Base-by-base conservation (phyloP, 2,888 invertebrate species). In the Napeogenes inachia region DNA sequence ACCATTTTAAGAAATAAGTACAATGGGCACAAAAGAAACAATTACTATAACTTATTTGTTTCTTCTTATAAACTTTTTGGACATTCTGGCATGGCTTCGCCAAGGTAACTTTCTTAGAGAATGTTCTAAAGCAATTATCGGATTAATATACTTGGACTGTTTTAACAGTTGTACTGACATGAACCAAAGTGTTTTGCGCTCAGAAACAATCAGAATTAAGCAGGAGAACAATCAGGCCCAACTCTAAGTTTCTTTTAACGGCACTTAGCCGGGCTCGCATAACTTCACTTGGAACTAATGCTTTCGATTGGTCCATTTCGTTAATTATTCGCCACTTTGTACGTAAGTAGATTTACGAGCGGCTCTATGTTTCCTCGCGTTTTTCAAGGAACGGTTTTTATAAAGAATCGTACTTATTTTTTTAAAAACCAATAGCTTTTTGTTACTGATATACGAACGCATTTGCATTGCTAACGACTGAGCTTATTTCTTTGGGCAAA, bases 251-350 rank as follows among this genome's bases (percentile, higher is more conserved):
- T 87, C 89, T 88, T 89, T 89, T 88, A 89, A 87, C 89, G 87
- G 87, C 85, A 84, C 87, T 89, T 89, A 87, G 83, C 78, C 75
- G 77, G 76, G 79, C 82, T 81, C 82, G 87, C 85, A 86, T 88
- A 89, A 87, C 82, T 89, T 85, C 84, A 78, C 79, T 80, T 73
- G 78, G 76, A 87, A 87, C 87, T 87, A 89, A 89, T 88, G 86
- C 87, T 82, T 84, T 82, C 88, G 87, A 89, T 89, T 84, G 88
- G 89, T 82, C 89, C 89, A 89, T 90, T 90, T 81, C 87, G 85
- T 87, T 90, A 89, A 90, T 90, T 90, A 89, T 90, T 89, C 89
- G 87, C 86, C 88, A 89, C 88, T 89, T 89, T 84, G 84, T 87
- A 85, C 85, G 85, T 88, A 87, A 90, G 89, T 87, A 86, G 88